Percentiles rank a stretch among this genome's conserved stretches.
These are phyloP conservation scores for Rattus norvegicus DNA, from an alignment of 2,113 vertebrate species.

Conservation along the genomic window DNA sequence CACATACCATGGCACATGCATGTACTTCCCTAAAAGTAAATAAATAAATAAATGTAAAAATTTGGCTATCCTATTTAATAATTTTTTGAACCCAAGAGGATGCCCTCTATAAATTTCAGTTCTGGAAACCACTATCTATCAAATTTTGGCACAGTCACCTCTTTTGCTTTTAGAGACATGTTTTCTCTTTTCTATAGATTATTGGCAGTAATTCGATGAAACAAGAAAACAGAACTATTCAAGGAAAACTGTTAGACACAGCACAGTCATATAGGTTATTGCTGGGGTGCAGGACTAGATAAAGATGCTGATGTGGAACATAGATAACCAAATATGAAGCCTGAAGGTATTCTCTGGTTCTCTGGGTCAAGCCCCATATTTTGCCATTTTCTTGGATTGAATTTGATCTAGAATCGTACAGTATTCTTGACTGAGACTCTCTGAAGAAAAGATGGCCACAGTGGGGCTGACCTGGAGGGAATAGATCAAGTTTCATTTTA, in stretches of 20 bases:
- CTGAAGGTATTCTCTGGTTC: neutral
- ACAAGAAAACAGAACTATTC: neutral
- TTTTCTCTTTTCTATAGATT: neutral
- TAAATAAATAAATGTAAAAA: neutral
- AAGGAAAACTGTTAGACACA: neutral
- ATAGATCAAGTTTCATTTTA: neutral
- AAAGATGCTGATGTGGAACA: neutral
- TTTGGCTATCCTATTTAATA: neutral
- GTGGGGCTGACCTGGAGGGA: neutral
- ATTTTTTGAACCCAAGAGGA: neutral
- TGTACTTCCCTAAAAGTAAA: neutral
- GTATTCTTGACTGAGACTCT: neutral
- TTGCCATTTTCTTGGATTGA: neutral
- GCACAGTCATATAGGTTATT: neutral
- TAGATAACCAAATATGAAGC: neutral
- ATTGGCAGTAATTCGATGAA: neutral
- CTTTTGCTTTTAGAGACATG: neutral
- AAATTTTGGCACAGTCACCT: neutral
- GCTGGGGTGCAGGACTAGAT: too few species aligned
- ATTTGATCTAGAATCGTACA: neutral
- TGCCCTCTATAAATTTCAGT: neutral
- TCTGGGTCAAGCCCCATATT: neutral
- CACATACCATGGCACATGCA: too few species aligned
- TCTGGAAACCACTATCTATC: neutral
- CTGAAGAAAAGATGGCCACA: neutral